A percentile compares a stretch with the other conserved stretches of the same genome.
Conservation (phyloP, 2,113 vertebrate species). For the Siniperca knerii region DNA sequence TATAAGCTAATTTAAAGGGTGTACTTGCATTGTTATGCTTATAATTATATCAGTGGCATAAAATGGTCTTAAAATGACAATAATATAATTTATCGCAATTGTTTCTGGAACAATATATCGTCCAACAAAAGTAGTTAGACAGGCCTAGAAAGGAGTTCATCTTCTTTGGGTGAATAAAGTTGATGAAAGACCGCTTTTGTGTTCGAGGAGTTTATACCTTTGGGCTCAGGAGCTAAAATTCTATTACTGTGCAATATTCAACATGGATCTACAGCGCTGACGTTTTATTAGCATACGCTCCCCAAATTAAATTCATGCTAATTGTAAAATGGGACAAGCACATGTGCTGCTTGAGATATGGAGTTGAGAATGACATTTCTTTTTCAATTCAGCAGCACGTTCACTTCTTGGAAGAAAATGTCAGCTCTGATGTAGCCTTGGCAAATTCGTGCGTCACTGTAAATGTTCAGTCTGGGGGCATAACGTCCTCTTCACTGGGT, state of each 20-base stretch:
- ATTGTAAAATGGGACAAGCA: constrained; percentile 27
- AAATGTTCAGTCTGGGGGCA: constrained; percentile 9
- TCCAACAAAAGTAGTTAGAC: no score
- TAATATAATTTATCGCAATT: no score
- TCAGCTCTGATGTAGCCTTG: constrained; percentile 1
- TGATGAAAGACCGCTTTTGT: constrained; percentile 1
- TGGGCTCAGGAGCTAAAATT: constrained; percentile 11
- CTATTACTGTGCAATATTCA: not conserved
- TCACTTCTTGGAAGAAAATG: constrained; percentile 20
- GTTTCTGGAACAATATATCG: no score
- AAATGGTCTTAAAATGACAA: no score
- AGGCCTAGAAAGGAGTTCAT: not conserved
- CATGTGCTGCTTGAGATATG: constrained; percentile 24
- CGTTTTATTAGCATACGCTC: constrained; percentile 19
- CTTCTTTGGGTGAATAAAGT: constrained; percentile 1
- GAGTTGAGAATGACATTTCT: constrained; percentile 3
- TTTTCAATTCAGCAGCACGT: not conserved
- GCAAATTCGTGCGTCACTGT: not conserved
- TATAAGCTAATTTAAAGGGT: no score
- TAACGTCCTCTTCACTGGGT: not conserved
- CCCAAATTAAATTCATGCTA: constrained; percentile 36
- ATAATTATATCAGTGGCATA: no score
- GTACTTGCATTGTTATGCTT: no score
- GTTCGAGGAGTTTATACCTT: not conserved
- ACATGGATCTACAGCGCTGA: constrained; percentile 8